phyloP scores from a whole-genome alignment of 2,113 vertebrate species.

The Tetrax tetrax region DNA sequence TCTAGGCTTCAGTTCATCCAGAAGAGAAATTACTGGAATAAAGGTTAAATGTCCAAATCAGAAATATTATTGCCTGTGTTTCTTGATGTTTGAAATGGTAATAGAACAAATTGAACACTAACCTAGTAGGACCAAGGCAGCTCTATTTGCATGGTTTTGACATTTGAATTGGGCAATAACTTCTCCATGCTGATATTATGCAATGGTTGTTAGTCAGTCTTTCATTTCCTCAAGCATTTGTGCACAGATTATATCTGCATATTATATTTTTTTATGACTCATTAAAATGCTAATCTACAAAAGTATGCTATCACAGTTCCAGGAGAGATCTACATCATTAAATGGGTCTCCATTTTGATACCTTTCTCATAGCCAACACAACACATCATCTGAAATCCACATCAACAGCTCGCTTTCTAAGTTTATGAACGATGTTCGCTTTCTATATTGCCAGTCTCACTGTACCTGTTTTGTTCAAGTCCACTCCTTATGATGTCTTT shows the following conservation, averaged over 20 bases:
- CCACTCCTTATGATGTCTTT: not conserved
- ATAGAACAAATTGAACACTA: conserved; percentile 62
- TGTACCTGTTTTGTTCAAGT: not conserved
- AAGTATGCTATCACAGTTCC: not conserved
- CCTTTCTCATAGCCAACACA: not conserved
- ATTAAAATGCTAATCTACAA: conserved; percentile 58
- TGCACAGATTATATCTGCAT: conserved; percentile 48
- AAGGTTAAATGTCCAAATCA: conserved; percentile 58
- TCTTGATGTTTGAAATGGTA: conserved; percentile 34
- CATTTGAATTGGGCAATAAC: conserved; percentile 55
- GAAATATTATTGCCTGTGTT: conserved; percentile 42
- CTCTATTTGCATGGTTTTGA: conserved; percentile 36
- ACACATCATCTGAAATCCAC: not conserved
- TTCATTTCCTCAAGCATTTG: conserved; percentile 61
- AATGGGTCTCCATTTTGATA: not conserved
- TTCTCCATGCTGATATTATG: conserved; percentile 49
- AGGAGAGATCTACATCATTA: not conserved
- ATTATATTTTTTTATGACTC: conserved; percentile 59
- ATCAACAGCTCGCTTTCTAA: not conserved
- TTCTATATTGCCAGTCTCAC: not conserved
- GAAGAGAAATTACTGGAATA: conserved; percentile 41
- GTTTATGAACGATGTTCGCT: not conserved
- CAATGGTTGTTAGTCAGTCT: conserved; percentile 36
- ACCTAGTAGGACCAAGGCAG: conserved; percentile 24
- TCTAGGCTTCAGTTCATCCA: conserved; percentile 8